Percentiles rank a stretch among this genome's conserved stretches.
Conservation (phyloP, 92 coral and sea anemone species). For the Palythoa heliodiscus region DNA sequence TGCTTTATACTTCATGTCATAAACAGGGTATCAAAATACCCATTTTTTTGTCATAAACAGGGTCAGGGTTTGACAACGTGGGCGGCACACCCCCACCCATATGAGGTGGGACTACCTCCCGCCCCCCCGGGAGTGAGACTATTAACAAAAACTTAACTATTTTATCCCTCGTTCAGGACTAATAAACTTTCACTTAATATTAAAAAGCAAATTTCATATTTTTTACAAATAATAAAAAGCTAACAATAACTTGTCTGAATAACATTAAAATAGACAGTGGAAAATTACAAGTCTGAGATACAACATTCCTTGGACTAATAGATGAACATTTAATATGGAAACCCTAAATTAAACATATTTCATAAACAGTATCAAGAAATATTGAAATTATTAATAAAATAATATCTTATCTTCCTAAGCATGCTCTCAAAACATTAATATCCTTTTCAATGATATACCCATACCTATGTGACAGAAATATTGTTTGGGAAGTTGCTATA, state of each 20-base stretch:
- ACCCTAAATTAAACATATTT: conserved; percentile 18
- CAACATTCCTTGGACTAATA: conserved; percentile 12
- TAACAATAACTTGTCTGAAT: background rate
- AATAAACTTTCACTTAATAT: conserved; percentile 3
- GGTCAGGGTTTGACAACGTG: no score
- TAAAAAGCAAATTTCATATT: conserved; percentile 6
- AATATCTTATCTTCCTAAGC: conserved; percentile 10
- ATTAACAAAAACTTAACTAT: background rate
- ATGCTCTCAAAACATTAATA: conserved; percentile 6
- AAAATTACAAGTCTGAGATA: conserved; percentile 9
- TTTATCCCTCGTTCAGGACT: background rate
- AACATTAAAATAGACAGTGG: conserved; percentile 19
- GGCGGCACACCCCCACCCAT: no score
- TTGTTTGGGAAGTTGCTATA: background rate
- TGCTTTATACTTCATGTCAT: no score
- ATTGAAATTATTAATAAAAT: conserved; percentile 1
- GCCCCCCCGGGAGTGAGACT: no score
- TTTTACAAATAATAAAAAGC: conserved; percentile 11
- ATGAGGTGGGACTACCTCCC: no score
- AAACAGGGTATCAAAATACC: no score
- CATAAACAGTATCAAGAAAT: conserved; percentile 9
- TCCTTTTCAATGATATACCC: conserved; percentile 13
- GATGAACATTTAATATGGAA: conserved; percentile 11
- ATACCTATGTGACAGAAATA: conserved; percentile 7
- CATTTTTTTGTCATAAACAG: no score